Conservation (phyloP, 2,113 vertebrate species). For the Guaruba guarouba region DNA sequence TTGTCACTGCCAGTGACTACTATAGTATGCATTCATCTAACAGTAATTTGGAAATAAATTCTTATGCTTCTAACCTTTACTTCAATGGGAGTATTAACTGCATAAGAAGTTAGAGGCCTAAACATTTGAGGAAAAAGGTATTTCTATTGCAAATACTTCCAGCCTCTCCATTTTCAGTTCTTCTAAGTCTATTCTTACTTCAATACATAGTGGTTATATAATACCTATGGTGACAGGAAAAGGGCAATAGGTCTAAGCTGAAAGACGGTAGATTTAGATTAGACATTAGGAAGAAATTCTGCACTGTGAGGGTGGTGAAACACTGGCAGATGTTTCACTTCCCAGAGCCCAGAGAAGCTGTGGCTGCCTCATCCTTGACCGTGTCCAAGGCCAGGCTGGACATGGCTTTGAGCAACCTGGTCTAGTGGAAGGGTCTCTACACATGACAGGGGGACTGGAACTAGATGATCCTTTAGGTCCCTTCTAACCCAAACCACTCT, state of each 20-base stretch:
- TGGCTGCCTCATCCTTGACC: not conserved
- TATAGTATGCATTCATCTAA: not conserved
- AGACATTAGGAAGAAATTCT: not conserved
- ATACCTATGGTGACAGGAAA: not conserved
- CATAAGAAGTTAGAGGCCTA: not conserved
- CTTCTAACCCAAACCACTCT: not conserved
- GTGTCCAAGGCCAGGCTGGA: not conserved
- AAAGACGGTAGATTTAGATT: not conserved
- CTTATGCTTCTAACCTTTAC: not conserved
- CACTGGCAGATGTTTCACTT: not conserved
- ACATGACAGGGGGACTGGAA: not conserved
- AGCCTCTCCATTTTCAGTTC: not conserved
- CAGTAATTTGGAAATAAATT: not conserved
- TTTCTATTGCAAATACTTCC: not conserved
- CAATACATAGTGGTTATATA: not conserved
- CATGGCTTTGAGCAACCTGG: not conserved
- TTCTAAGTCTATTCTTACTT: not conserved
- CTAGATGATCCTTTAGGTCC: not conserved
- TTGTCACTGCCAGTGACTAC: not conserved
- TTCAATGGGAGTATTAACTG: not conserved
- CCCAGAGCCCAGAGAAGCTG: not conserved
- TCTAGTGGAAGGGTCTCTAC: not conserved
- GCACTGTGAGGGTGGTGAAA: not conserved
- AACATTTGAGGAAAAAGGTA: not conserved
- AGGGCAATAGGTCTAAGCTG: not conserved